These are phyloP conservation scores for Geotria australis DNA, from an alignment of 2,797 vertebrate species.

Conservation along the genomic window DNA sequence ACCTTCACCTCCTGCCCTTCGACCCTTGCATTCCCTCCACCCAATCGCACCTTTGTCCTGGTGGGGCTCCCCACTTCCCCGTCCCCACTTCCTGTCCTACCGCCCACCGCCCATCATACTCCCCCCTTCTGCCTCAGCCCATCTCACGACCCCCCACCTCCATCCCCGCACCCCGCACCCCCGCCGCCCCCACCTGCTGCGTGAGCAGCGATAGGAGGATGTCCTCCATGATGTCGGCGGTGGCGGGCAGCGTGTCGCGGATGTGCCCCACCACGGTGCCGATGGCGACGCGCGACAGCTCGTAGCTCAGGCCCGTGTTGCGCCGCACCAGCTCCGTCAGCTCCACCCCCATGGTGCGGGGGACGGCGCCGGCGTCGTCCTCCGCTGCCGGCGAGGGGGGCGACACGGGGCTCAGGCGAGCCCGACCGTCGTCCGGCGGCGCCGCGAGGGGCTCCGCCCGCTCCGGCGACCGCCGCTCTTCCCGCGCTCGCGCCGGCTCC, in stretches of 20 bases:
- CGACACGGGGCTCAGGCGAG: no score
- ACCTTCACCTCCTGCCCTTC: no score
- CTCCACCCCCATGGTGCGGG: slow-evolving; percentile 49
- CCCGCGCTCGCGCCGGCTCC: no score
- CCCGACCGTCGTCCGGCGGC: no score
- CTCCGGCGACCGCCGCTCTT: no score
- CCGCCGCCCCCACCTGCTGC: slow-evolving; percentile 34
- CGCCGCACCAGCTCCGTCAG: slow-evolving; percentile 78
- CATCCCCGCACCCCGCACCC: neutral
- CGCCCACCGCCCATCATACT: neutral
- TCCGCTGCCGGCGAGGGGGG: no score
- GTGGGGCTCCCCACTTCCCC: no score
- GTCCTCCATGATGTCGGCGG: slow-evolving; percentile 37
- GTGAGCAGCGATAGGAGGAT: slow-evolving; percentile 67
- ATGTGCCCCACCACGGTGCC: slow-evolving; percentile 70
- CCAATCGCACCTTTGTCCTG: no score
- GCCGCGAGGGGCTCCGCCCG: no score
- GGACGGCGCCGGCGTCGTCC: slow-evolving; percentile 8
- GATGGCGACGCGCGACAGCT: slow-evolving; percentile 68
- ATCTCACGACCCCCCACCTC: neutral
- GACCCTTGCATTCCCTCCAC: no score
- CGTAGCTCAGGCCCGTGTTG: slow-evolving; percentile 72
- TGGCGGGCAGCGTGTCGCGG: slow-evolving; percentile 34
- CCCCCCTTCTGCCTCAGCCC: neutral
- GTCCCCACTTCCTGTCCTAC: neutral